phyloP scores from a whole-genome alignment of 2,113 vertebrate genomes.

The Lathamus discolor region DNA sequence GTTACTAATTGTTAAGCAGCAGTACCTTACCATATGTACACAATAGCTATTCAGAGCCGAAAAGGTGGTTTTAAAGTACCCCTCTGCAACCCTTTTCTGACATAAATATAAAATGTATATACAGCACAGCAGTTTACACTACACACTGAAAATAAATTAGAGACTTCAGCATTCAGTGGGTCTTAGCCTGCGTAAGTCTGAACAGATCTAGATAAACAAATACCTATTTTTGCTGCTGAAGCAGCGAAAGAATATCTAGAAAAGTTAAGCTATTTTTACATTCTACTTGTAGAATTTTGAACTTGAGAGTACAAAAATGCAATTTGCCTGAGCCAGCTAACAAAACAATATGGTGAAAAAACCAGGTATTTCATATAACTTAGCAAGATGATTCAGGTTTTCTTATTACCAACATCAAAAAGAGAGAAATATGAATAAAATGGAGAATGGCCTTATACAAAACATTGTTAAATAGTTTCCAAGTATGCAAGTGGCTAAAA shows the following conservation, averaged over 20 bases:
- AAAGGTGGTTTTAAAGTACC: constrained; percentile 85
- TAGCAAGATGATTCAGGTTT: background rate
- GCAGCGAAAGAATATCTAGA: constrained; percentile 19
- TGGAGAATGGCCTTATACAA: background rate
- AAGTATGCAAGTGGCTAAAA: background rate
- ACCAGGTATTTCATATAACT: background rate
- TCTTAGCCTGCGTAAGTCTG: constrained; percentile 66
- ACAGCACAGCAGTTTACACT: constrained; percentile 79
- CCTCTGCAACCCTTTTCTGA: constrained; percentile 80
- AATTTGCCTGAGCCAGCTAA: background rate
- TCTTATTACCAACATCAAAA: background rate
- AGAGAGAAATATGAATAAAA: background rate
- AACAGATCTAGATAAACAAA: constrained; percentile 72
- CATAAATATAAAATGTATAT: constrained; percentile 87
- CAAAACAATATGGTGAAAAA: background rate
- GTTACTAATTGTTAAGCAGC: constrained; percentile 95
- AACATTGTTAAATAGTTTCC: background rate
- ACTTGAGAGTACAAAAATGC: background rate
- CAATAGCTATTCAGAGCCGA: constrained; percentile 82
- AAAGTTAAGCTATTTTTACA: constrained; percentile 21
- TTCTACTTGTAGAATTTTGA: background rate
- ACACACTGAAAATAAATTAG: constrained; percentile 79
- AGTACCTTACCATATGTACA: constrained; percentile 90
- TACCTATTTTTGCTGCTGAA: constrained; percentile 29
- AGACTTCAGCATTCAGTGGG: constrained; percentile 62